Evolutionary conservation across 1,140 invertebrate species (phyloP).

Genomic region (Bombus affinis): DNA sequence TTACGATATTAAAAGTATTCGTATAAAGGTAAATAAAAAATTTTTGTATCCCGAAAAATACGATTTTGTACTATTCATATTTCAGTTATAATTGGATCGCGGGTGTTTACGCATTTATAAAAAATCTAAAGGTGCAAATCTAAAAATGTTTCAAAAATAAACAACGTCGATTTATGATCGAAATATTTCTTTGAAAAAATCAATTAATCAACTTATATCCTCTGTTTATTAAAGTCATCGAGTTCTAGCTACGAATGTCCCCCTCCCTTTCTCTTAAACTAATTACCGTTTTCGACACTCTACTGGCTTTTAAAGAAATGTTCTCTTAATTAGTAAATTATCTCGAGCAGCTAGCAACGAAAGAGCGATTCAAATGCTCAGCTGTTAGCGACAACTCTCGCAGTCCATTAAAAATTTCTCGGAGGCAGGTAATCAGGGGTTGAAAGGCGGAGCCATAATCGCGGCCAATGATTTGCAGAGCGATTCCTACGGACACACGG

Average conservation of each 20-base stretch:
- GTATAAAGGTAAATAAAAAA: not conserved
- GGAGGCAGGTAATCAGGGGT: not conserved
- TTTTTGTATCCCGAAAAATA: too few relatives aligned
- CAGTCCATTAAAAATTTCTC: slow-evolving; percentile 11
- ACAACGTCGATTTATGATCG: fast-evolving
- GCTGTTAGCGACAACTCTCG: too few relatives aligned
- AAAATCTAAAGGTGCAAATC: too few relatives aligned
- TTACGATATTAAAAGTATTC: not conserved
- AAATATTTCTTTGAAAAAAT: not conserved
- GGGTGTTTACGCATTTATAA: too few relatives aligned
- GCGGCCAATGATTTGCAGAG: slow-evolving; percentile 18
- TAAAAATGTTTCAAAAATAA: not conserved
- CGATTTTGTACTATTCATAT: not conserved
- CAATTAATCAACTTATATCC: not conserved
- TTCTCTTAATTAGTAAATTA: not conserved
- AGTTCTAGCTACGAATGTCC: not conserved
- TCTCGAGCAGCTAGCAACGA: too few relatives aligned
- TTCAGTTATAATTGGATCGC: not conserved
- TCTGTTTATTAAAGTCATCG: not conserved
- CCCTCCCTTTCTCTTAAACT: not conserved
- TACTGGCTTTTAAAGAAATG: not conserved
- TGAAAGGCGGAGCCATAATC: slow-evolving; percentile 11
- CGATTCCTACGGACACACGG: slow-evolving; percentile 27
- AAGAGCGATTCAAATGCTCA: not conserved
- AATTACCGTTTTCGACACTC: not conserved